phyloP scores from a whole-genome alignment of 1,140 invertebrate genomes.

The Drosophila varians region DNA sequence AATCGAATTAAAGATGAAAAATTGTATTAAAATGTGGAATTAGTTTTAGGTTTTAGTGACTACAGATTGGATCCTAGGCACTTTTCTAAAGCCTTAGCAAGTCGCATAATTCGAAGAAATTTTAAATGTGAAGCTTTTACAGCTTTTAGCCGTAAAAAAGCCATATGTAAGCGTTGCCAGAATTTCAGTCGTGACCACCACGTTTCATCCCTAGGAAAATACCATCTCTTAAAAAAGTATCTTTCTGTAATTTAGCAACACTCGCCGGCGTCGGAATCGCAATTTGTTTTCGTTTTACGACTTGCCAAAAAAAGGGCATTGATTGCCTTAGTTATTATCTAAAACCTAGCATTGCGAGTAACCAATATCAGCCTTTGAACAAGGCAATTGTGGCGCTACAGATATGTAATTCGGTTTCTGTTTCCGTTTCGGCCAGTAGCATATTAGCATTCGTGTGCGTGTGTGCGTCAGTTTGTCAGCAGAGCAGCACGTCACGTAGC shows the following conservation, averaged over 20 bases:
- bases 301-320: neutral
- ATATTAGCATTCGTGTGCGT: conserved; percentile 36
- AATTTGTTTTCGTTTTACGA: neutral
- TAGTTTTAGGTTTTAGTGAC: too few relatives aligned
- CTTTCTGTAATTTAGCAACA: neutral
- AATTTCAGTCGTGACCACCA: neutral
- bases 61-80: too few relatives aligned
- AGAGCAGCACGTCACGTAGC: conserved; percentile 62
- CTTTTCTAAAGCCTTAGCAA: too few relatives aligned
- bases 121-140: too few relatives aligned
- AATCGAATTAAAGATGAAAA: too few relatives aligned
- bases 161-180: too few relatives aligned
- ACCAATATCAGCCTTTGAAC: neutral
- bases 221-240: neutral
- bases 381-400: neutral
- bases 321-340: neutral
- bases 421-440: conserved; percentile 36
- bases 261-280: neutral
- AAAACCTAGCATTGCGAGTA: neutral
- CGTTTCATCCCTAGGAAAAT: neutral
- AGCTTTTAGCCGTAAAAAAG: too few relatives aligned
- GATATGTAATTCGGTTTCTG: conserved; percentile 14
- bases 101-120: too few relatives aligned
- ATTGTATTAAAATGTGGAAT: too few relatives aligned
- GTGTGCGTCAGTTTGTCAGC: conserved; percentile 32